phyloP scores from a whole-genome alignment of 2,113 vertebrate species.

The Mellivora capensis region DNA sequence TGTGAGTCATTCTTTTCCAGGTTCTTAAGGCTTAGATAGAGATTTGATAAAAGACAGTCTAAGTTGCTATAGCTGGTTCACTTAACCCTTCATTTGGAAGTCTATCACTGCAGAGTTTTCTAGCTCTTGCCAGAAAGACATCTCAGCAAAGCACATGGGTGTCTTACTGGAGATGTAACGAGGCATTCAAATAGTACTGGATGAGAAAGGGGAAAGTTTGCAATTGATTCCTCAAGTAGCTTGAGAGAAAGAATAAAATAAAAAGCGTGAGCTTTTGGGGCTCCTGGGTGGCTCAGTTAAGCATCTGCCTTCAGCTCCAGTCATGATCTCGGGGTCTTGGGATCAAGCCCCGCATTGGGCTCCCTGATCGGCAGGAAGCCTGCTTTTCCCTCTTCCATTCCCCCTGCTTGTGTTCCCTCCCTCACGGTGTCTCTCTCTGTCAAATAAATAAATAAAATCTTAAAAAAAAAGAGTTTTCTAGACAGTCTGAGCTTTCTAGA shows the following conservation, averaged over 20 bases:
- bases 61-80: not conserved
- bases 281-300: no score
- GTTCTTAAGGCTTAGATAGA: not conserved
- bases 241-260: not conserved
- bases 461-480: not conserved
- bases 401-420: no score
- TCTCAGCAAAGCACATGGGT: not conserved
- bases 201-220: not conserved
- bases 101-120: not conserved
- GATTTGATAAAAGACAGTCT: slow-evolving; percentile 29
- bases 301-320: no score
- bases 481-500: not conserved
- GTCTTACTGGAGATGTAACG: not conserved
- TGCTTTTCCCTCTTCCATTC: no score
- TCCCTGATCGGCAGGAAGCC: no score
- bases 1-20: slow-evolving; percentile 19
- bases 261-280: not conserved
- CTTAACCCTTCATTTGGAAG: not conserved
- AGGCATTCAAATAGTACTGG: not conserved
- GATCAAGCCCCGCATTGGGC: no score
- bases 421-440: no score
- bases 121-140: not conserved
- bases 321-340: no score
- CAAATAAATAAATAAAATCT: no score
- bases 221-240: not conserved